Base-by-base conservation (phyloP, 2,888 invertebrate genomes). In the Poecilobothrus nobilitatus region DNA sequence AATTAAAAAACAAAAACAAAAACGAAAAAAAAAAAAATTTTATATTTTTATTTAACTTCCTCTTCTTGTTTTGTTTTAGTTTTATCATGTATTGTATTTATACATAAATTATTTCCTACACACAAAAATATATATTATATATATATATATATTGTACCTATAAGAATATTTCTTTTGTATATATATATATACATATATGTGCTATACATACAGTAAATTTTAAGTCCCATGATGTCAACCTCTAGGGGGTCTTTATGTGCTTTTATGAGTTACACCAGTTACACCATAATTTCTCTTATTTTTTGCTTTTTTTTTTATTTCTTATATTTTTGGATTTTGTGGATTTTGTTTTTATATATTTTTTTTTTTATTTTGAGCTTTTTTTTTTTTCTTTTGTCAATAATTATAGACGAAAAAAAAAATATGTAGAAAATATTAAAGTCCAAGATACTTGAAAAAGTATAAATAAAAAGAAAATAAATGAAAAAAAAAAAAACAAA, bases 261-360 rank as follows among this genome's bases (percentile, higher is more conserved):
- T 53, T 53, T 53, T 53, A 53, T 53, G 53, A 53, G 53, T 53
- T 53, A 53, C 53, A 53, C 53, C 53, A 53, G 53, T 53, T 53
- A 53, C 6, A 53, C 53, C 1, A 53, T 12, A 53, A 15, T 18
- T 53, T 18, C 3, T 53, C 2, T 53, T 53, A 18, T 18, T 53
- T 18, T n/a, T n/a, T n/a, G n/a, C n/a, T n/a, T n/a, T 53, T 53
- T 53, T 53, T 15, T 53, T 9, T 53, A 2, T 53, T 53, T 53
- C 15, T 53, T 18, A 9, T 12, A 27, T 27, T 27, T 27, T 15
- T 12, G 41, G 41, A 41, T 41, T 53, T 53, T 18, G 53, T 53
- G 15, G 18, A 53, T 53, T 44, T 53, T 53, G 9, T 9, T 15
- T 41, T 8, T 8, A 12, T 41, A 12, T 15, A 5, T 41, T 41